Percentiles rank a stretch among this genome's conserved stretches.
These are phyloP conservation scores for Nomada fucata DNA, from an alignment of 2,888 invertebrate species.

Conservation along the genomic window DNA sequence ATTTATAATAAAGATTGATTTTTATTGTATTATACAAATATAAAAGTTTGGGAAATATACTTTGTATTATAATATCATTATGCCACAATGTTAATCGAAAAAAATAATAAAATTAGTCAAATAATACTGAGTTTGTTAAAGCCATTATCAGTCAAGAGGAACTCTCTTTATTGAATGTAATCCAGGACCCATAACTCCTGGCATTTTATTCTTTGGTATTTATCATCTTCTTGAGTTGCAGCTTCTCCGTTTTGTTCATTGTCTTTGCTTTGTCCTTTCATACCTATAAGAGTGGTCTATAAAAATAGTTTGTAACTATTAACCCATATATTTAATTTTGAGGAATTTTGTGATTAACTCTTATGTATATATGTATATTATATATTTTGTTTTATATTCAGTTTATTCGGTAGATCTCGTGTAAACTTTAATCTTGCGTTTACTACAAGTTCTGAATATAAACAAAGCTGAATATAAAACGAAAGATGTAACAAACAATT, in stretches of 20 bases:
- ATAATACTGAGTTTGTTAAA: constrained; percentile 13
- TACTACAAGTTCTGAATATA: too few species aligned
- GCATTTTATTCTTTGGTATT: constrained; percentile 81
- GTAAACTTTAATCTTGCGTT: too few species aligned
- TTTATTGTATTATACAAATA: constrained; percentile 50
- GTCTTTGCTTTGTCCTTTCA: constrained; percentile 70
- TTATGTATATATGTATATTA: too few species aligned
- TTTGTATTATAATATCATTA: constrained; percentile 31
- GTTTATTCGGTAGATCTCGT: too few species aligned
- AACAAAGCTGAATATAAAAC: too few species aligned
- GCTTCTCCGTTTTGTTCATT: constrained; percentile 78
- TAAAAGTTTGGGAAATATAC: constrained; percentile 24
- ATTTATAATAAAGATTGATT: constrained; percentile 66
- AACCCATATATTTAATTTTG: too few species aligned
- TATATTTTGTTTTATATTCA: too few species aligned
- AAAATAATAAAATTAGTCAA: constrained; percentile 28
- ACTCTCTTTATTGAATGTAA: constrained; percentile 63
- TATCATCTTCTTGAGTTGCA: constrained; percentile 80
- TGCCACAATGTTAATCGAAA: constrained; percentile 40
- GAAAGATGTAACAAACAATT: too few species aligned
- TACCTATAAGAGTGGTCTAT: constrained; percentile 55
- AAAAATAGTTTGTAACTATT: constrained; percentile 1
- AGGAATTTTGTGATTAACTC: too few species aligned
- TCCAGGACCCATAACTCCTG: constrained; percentile 44
- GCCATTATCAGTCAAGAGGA: constrained; percentile 50